Conservation (phyloP, 2,113 vertebrate genomes). For the Desmodus rotundus region DNA sequence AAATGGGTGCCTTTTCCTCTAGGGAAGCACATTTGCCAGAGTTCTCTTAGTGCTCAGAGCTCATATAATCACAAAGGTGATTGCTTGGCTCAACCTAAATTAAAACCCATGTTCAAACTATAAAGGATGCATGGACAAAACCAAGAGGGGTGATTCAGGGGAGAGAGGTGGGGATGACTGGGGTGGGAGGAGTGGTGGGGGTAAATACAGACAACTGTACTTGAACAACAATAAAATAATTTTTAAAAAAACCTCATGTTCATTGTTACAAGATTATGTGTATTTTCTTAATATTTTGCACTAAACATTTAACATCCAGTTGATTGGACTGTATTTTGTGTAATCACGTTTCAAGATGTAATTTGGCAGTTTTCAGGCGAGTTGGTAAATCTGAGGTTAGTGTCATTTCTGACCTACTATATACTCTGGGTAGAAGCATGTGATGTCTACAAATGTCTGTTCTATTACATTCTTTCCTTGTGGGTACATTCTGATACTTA, state of each 20-base stretch:
- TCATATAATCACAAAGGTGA: background rate
- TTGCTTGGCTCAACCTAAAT: background rate
- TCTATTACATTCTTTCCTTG: background rate
- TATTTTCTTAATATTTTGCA: conserved; percentile 11
- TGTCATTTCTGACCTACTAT: background rate
- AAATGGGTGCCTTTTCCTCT: background rate
- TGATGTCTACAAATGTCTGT: background rate
- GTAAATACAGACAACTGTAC: too few species aligned
- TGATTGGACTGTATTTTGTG: background rate
- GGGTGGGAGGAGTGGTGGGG: too few species aligned
- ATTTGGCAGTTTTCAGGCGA: background rate
- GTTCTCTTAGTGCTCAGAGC: background rate
- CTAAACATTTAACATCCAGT: background rate
- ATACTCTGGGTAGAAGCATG: background rate
- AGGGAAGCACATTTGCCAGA: background rate
- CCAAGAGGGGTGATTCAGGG: too few species aligned
- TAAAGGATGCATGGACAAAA: too few species aligned
- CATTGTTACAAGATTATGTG: background rate
- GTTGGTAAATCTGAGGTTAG: background rate
- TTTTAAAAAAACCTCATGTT: background rate
- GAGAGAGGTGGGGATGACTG: too few species aligned
- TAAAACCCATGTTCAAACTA: background rate
- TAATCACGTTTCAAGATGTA: background rate
- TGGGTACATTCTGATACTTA: background rate
- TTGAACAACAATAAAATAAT: too few species aligned